phyloP scores from a whole-genome alignment of 2,888 invertebrate genomes.

The Drosophila monieri region DNA sequence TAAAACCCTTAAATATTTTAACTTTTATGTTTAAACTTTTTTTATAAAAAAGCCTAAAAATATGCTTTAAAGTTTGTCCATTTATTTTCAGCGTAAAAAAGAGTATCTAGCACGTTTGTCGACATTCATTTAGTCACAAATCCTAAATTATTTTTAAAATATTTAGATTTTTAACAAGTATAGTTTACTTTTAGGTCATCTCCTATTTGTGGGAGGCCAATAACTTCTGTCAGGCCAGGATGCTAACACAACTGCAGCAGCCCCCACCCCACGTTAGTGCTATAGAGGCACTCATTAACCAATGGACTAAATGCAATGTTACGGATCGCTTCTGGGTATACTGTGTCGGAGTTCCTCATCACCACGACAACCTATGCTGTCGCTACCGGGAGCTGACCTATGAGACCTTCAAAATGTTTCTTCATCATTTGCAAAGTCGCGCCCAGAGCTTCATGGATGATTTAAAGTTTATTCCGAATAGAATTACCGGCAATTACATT shows the following conservation, averaged over 20 bases:
- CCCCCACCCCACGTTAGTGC: neutral
- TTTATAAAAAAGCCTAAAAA: neutral
- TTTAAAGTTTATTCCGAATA: constrained; percentile 18
- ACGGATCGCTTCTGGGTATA: constrained; percentile 45
- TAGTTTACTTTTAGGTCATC: too few relatives aligned
- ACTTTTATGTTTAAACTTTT: neutral
- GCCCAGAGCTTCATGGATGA: neutral
- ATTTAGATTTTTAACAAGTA: too few relatives aligned
- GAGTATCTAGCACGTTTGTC: too few relatives aligned
- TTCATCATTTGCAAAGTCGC: constrained; percentile 7
- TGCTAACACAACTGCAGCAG: neutral
- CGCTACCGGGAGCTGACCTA: constrained; percentile 31
- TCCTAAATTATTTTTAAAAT: too few relatives aligned
- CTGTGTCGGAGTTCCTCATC: constrained; percentile 45
- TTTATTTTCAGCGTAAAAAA: too few relatives aligned
- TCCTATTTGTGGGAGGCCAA: constrained; percentile 28
- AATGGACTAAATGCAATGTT: accelerated
- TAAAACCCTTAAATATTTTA: neutral
- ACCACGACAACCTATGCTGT: constrained; percentile 33
- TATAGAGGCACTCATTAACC: neutral
- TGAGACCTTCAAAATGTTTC: constrained; percentile 14
- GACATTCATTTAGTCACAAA: too few relatives aligned
- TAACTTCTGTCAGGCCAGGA: neutral
- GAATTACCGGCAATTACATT: constrained; percentile 8
- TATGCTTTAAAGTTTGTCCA: neutral